phyloP scores from a whole-genome alignment of 2,888 invertebrate species.

The Cancer borealis region DNA sequence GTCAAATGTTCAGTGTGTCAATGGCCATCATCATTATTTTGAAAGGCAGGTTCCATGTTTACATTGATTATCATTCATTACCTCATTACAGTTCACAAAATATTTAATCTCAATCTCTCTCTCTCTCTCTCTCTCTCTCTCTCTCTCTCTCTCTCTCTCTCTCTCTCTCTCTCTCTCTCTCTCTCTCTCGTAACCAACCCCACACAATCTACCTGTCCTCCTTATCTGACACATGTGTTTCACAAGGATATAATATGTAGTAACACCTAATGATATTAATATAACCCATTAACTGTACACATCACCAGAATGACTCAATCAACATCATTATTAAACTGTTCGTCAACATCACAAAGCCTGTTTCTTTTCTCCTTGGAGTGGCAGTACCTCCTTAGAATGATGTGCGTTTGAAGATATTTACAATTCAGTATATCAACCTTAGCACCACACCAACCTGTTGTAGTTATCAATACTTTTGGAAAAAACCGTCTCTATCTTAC shows the following conservation, averaged over 20 bases:
- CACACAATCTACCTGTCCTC: background rate
- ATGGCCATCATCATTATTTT: background rate
- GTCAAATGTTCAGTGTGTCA: background rate
- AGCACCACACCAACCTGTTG: background rate
- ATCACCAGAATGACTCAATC: background rate
- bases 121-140: background rate
- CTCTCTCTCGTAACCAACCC: background rate
- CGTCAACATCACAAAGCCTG: background rate
- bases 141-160: background rate
- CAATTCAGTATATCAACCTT: background rate
- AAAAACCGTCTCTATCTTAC: background rate
- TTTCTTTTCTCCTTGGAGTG: background rate
- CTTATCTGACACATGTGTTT: background rate
- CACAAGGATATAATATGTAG: background rate
- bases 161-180: background rate
- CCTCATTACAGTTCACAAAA: background rate
- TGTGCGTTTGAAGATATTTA: background rate
- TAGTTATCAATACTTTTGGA: background rate
- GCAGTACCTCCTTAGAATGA: background rate
- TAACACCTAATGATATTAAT: background rate
- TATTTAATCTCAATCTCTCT: background rate
- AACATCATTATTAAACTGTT: background rate
- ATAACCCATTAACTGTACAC: background rate
- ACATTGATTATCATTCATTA: background rate
- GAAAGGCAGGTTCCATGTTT: background rate